These are phyloP conservation scores for Syndactyla subalaris DNA, from an alignment of 2,797 vertebrate genomes.

Conservation along the genomic window DNA sequence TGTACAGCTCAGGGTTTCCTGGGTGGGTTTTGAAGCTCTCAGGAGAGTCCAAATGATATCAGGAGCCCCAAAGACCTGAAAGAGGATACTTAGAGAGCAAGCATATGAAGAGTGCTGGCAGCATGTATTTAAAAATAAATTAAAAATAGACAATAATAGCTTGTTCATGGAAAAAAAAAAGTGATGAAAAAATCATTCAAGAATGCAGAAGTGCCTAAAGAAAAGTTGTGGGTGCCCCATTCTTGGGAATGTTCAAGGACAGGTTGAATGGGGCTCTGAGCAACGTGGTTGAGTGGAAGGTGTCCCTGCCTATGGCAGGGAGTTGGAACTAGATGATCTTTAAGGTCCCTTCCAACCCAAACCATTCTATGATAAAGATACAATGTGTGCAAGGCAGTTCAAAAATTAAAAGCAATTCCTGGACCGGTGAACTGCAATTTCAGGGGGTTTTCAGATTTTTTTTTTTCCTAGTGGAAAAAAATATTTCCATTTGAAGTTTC, in stretches of 20 bases:
- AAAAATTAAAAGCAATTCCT: neutral
- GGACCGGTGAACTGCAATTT: neutral
- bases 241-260: neutral
- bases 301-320: neutral
- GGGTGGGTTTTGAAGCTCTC: neutral
- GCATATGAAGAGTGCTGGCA: neutral
- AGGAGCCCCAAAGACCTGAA: neutral
- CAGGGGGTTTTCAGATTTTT: neutral
- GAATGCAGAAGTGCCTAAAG: neutral
- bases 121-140: neutral
- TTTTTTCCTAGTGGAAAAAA: neutral
- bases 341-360: neutral
- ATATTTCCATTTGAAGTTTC: neutral
- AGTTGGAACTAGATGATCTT: neutral
- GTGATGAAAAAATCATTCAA: neutral
- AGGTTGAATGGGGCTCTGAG: neutral
- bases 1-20: neutral
- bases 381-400: neutral
- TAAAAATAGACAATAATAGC: neutral
- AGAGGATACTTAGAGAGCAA: neutral
- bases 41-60: neutral
- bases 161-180: neutral
- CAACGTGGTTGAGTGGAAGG: neutral
- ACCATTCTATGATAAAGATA: neutral
- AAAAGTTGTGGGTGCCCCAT: neutral